Percentiles rank a stretch among this genome's conserved stretches.
These are phyloP conservation scores for Glossophaga mutica DNA, from an alignment of 2,797 vertebrate species.

Conservation along the genomic window DNA sequence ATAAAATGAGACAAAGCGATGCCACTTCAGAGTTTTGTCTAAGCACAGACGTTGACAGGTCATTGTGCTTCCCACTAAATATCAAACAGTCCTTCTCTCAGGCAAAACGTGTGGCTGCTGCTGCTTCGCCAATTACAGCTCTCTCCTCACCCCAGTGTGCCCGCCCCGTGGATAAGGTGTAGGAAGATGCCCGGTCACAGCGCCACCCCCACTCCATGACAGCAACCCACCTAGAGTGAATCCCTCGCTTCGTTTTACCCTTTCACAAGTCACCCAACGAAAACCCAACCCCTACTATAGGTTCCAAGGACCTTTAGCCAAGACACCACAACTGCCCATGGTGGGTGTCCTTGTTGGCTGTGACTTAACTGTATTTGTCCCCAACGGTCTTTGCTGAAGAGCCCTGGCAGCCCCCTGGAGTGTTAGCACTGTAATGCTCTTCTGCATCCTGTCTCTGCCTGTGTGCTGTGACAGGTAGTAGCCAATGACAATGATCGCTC, in stretches of 20 bases:
- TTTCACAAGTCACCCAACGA: background rate
- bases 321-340: background rate
- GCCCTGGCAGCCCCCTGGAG: background rate
- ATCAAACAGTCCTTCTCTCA: background rate
- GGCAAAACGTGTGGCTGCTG: background rate
- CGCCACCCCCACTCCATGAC: background rate
- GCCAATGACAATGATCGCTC: background rate
- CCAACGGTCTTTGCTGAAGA: background rate
- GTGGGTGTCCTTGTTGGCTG: background rate
- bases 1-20: background rate
- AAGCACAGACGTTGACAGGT: background rate
- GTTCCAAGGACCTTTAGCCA: background rate
- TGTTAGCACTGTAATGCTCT: background rate
- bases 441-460: background rate
- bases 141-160: background rate
- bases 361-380: background rate
- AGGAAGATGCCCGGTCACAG: background rate
- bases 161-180: background rate
- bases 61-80: background rate
- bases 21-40: background rate
- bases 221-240: background rate
- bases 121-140: background rate
- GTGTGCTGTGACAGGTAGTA: background rate
- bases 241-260: background rate
- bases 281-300: background rate